Percentiles rank a stretch among this genome's conserved stretches.
Evolutionary conservation across 2,113 vertebrate species (phyloP).

Genomic region (Oreocharis arfaki): DNA sequence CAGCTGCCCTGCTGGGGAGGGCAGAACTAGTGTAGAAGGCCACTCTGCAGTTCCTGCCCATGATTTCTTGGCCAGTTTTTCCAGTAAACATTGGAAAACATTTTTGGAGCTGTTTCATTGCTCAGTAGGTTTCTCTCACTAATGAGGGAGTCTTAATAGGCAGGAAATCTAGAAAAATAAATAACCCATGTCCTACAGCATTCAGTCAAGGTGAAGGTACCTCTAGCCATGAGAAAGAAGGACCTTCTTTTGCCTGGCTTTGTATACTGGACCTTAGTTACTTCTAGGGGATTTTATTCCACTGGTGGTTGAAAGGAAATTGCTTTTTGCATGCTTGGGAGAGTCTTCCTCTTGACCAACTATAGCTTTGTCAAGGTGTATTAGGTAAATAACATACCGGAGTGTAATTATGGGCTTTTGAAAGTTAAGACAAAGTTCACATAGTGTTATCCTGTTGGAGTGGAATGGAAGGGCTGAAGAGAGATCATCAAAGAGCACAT

Average conservation of each 20-base stretch:
- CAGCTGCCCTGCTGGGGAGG: background rate
- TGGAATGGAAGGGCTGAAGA: background rate
- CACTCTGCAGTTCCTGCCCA: slow-evolving; percentile 1
- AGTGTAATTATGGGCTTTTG: background rate
- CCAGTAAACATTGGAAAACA: slow-evolving; percentile 5
- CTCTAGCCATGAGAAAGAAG: background rate
- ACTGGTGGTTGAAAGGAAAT: background rate
- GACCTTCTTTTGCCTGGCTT: background rate
- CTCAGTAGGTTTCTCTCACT: slow-evolving; percentile 38
- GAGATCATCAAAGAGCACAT: background rate
- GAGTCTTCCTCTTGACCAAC: background rate
- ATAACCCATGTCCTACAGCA: background rate
- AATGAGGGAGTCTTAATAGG: slow-evolving; percentile 23
- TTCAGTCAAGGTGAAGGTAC: background rate
- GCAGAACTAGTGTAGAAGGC: background rate
- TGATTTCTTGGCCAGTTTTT: slow-evolving; percentile 21
- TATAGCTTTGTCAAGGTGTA: background rate
- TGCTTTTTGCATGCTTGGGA: background rate
- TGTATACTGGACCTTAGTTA: background rate
- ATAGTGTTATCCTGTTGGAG: background rate
- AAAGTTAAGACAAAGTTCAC: background rate
- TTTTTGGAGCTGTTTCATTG: slow-evolving; percentile 36
- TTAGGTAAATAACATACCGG: background rate
- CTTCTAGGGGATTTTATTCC: background rate
- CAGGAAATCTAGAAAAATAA: slow-evolving; percentile 20